Base-by-base conservation (phyloP, 2,888 invertebrate species). In the Calephelis perditalis region DNA sequence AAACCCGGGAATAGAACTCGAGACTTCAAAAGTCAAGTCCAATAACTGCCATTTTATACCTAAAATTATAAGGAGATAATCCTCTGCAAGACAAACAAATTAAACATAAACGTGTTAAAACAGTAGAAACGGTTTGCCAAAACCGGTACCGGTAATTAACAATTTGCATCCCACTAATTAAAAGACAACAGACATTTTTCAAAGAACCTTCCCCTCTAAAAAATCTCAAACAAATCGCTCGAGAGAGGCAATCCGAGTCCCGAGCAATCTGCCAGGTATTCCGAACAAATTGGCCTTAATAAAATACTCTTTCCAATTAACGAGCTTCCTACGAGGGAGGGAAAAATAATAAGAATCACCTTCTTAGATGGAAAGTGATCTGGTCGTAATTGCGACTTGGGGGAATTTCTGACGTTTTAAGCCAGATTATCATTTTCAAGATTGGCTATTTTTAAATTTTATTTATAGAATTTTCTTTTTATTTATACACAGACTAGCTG, bases 241-340 rank as follows among this genome's bases (percentile, higher is more conserved):
- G 67, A 68, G 65, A 61, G 67, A 65, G 67, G 69, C 69, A 68
- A 68, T 68, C 70, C 64, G 70, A 71, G 71, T 69, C 26, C 35
- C 49, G 35, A 67, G 75, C 80, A 78, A 80, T 82, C 82, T 77
- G 73, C 71, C 87, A 86, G 87, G 87, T 86, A 86, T 84, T 81
- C 72, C 74, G 74, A 73, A 86, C 87, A 87, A 87, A 87, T 87
- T 87, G 87, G 79, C 80, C 77, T 79, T 83, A 84, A 86, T 86
- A 86, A 87, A 87, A 86, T 84, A 84, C 83, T 82, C 77, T 72
- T 59, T 75, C 78, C 84, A 86, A 87, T 87, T 86, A 87, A 86
- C 81, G 85, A 79, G 77, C 65, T 56, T 70, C 70, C 68, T 70
- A 66, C 56, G 52, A 62, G 65, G 70, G 70, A 69, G 75, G 77